Base-by-base conservation (phyloP, 2,797 vertebrate genomes). In the Pelobates cultripes region DNA sequence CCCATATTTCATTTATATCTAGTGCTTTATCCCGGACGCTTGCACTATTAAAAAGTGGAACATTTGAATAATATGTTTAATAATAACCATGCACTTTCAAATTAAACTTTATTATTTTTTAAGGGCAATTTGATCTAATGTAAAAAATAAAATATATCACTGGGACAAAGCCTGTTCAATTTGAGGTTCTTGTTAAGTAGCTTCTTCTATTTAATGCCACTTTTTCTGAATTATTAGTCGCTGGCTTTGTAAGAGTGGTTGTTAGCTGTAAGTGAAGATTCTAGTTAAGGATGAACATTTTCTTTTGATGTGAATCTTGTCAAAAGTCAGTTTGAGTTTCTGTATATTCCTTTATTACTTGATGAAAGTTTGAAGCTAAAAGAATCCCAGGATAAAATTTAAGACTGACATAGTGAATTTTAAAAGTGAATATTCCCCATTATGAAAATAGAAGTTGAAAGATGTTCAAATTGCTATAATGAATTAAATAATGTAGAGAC, bases 261-360 rank as follows among this genome's bases (percentile, higher is more conserved):
- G 53, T 60, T 53, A 74, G 42, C 42, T 63, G 17, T 14, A 15
- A 75, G 55, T 17, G 7, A 63, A 63, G 14, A 42, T 17, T 75
- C 43, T 8, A 63, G 42, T 63, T 42, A 61, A 63, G 14, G 28
- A 17, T 43, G 5, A 28, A 15, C 43, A 66, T 64, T 66, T 75
- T 75, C 61, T 14, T n/a, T 17, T 66, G 3, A 40, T 47, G 14
- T 12, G 43, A 76, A 47, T 17, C 43, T 76, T 66, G 74, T 66
- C 74, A 76, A 76, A 75, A 47, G 51, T 43, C 43, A 75, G n/a
- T 44, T 75, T 14, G 47, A 43, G 45, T 51, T 13, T 75, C 73
- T 42, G 63, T n/a, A 63, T 45, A 64, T 64, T 64, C 57, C 12
- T 76, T 76, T 76, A 76, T 76, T 76, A 17, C 74, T 66, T 51